Evolutionary conservation across 2,888 invertebrate species (phyloP).

Genomic region (Podotricha telesiphe): DNA sequence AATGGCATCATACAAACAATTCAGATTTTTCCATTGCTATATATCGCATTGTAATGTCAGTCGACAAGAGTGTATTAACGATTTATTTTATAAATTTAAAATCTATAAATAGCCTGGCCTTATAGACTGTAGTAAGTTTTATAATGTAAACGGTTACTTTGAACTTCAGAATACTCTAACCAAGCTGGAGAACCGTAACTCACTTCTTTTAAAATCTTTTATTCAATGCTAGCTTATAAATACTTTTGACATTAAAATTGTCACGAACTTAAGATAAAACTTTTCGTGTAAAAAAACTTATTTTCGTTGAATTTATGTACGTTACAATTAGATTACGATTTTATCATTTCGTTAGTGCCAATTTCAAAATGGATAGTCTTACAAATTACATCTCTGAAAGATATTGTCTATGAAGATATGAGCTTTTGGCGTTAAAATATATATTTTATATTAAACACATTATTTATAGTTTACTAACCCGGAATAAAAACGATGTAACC

Average conservation of each 20-base stretch:
- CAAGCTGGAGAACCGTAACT: conserved; percentile 23
- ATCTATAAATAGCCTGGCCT: conserved; percentile 17
- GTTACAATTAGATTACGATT: not conserved
- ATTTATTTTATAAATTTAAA: conserved; percentile 20
- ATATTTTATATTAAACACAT: too few species aligned
- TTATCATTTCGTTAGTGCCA: not conserved
- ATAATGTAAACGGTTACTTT: conserved; percentile 32
- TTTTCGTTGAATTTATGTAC: not conserved
- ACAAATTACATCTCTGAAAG: too few species aligned
- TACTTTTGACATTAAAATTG: conserved; percentile 27
- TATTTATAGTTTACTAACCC: too few species aligned
- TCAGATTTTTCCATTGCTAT: too few species aligned
- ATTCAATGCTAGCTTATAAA: conserved; percentile 26
- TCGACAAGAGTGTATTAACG: not conserved
- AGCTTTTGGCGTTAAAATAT: too few species aligned
- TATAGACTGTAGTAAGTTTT: conserved; percentile 19
- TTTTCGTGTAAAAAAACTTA: not conserved
- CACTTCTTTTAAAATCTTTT: conserved; percentile 32
- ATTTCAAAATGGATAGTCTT: too few species aligned
- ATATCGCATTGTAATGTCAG: not conserved
- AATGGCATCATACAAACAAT: too few species aligned
- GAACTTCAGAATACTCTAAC: conserved; percentile 30
- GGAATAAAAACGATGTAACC: too few species aligned
- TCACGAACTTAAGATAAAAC: conserved; percentile 4
- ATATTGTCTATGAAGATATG: too few species aligned